Base-by-base conservation (phyloP, 30 jellyfish, hydroid and myxozoan genomes). In the Cassiopea xamachana region DNA sequence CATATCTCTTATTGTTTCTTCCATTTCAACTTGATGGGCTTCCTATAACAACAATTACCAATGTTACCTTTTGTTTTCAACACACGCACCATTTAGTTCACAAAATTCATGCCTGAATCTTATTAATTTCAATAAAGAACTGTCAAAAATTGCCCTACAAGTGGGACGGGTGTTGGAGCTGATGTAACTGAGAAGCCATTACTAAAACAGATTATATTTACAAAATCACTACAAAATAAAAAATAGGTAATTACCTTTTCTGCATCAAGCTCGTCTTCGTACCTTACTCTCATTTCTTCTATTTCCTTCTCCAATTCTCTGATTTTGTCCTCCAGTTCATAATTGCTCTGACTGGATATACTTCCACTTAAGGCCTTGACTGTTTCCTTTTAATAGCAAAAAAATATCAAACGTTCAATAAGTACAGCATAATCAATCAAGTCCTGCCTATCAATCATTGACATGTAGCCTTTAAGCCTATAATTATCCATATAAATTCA, bases 1-100 rank as follows among this genome's bases (percentile, higher is more conserved):
- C 99, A 96, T 96, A 79, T 96, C 99, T 46, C 98, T 92, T 12
- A 96, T 96, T 16, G 99, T 96, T 83, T 96, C 99, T 73, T 96
- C 99, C 99, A 96, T 96, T 73, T 96, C 99, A 69, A 81, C 69
- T 69, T 90, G 98, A 86, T 96, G 99, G 19, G 99, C 98, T 69
- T 96, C 99, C 99, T 96, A 70, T 7, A 48, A 81, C 58, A 70
- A 51, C 86, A 51, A 51, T 6, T 78, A 78, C 5, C 69, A 59
- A 15, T 78, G 8, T 75, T 75, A 19, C 60, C 46, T 75, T 48
- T 75, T n/a, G 10, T 19, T 44, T 1, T 6, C 79, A 55, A 55
- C 10, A 55, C 64, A 55, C 0, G 10, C 64, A 6, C 7, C 64
- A 3, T 55, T 55, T 55, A 3, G 64, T 27, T 27, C 39, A 27